Percentiles rank a stretch among this genome's conserved stretches.
phyloP scores from a whole-genome alignment of 2,113 vertebrate genomes.

The Scomber japonicus region DNA sequence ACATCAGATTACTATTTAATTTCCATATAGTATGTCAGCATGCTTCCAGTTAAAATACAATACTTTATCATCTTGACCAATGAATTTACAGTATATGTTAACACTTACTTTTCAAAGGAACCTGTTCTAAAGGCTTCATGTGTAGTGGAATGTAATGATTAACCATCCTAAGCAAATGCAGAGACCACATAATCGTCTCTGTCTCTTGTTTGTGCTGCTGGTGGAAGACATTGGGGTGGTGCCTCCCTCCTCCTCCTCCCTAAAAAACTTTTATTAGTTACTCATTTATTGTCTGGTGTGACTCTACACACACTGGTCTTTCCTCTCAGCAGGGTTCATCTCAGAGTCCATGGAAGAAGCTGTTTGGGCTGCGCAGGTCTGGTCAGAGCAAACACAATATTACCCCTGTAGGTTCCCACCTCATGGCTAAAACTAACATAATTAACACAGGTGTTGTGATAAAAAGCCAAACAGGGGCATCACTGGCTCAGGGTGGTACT shows the following conservation, averaged over 20 bases:
- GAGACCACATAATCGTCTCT: background rate
- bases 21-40: background rate
- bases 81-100: background rate
- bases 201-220: background rate
- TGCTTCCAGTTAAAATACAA: no score
- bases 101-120: background rate
- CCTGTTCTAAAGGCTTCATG: background rate
- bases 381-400: constrained; percentile 84
- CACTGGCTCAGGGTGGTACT: background rate
- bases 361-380: constrained; percentile 87
- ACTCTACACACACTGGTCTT: constrained; percentile 61
- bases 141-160: background rate
- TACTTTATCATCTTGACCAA: background rate
- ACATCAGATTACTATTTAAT: background rate
- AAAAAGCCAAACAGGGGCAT: background rate
- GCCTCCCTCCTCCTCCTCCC: background rate
- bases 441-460: constrained; percentile 57
- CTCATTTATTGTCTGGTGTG: constrained; percentile 32
- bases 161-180: background rate
- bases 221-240: background rate
- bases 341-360: constrained; percentile 88
- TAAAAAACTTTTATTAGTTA: background rate
- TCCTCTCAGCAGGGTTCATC: constrained; percentile 77
- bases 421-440: constrained; percentile 30
- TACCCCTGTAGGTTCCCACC: constrained; percentile 83